phyloP scores from a whole-genome alignment of 2,888 invertebrate genomes.

The Metopia argyrocephala region DNA sequence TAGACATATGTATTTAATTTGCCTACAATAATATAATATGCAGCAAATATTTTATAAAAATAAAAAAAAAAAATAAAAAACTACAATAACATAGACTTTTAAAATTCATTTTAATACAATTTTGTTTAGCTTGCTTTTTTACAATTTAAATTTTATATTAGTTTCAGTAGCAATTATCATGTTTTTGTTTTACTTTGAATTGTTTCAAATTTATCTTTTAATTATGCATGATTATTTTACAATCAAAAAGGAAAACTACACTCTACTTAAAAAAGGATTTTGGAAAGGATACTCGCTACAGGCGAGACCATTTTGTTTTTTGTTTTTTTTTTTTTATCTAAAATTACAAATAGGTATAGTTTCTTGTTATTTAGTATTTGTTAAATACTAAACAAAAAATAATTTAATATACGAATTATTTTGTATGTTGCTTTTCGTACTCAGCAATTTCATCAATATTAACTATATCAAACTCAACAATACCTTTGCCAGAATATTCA shows the following conservation, averaged over 20 bases:
- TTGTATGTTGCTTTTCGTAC: constrained; percentile 71
- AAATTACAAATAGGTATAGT: constrained; percentile 50
- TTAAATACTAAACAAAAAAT: constrained; percentile 20
- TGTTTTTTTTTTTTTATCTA: constrained; percentile 41
- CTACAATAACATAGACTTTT: constrained; percentile 20
- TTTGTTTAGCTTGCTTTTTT: not conserved
- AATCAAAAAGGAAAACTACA: constrained; percentile 52
- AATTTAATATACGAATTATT: constrained; percentile 45
- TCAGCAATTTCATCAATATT: constrained; percentile 83
- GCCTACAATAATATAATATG: too few species aligned
- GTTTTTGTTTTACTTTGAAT: not conserved
- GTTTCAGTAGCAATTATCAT: not conserved
- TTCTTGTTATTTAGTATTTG: constrained; percentile 19
- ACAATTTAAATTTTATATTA: not conserved
- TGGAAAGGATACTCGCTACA: constrained; percentile 49
- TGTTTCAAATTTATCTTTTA: constrained; percentile 37
- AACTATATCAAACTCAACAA: constrained; percentile 86
- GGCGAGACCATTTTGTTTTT: constrained; percentile 36
- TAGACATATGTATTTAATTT: too few species aligned
- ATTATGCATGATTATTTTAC: constrained; percentile 36
- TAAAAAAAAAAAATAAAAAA: not conserved
- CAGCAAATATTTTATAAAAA: not conserved
- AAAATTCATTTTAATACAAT: constrained; percentile 9
- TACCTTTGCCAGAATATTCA: constrained; percentile 87
- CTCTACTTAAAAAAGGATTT: constrained; percentile 51